Base-by-base conservation (phyloP, 2,113 vertebrate species). In the Atrichornis clamosus region DNA sequence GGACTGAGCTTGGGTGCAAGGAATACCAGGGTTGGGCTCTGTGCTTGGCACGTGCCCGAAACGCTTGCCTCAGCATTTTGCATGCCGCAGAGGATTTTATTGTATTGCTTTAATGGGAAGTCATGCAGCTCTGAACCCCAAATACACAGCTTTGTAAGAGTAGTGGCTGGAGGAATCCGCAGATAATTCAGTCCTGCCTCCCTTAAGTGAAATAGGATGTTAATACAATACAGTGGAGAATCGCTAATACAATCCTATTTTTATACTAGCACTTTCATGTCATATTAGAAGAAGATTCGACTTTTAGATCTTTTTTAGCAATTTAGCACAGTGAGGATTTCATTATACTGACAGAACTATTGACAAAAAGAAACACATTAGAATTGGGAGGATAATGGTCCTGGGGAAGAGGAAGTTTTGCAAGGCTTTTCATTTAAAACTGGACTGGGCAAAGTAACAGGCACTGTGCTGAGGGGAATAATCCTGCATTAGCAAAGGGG, bases 341-440 rank as follows among this genome's bases (percentile, higher is more conserved):
- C 88, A 98, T 97, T 97, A 97, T 98, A 81, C 91, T 97, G 97
- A 96, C 91, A 96, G 96, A 97, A 97, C 77, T 95, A 96, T 92
- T 95, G 94, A 97, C 88, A 88, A 95, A 95, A 96, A 95, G 94
- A 95, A 96, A 70, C 88, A 90, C 93, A 94, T 96, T 96, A 92
- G 77, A 97, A 92, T 97, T 94, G 95, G 84, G 79, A 97, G 82
- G 77, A 89, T 96, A 97, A 98, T 93, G 70, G 94, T 90, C 78
- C 91, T 87, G 87, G 87, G 83, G 97, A 90, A 97, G 96, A 95
- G 55, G 84, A 88, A 97, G 95, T 87, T 97, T 96, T 95, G 78
- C 72, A 96, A 93, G 94, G 80, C 64, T 96, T 97, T 97, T 97
- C 69, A 95, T 97, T 97, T 97, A 95, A 97, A 96, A 62, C 89